A percentile compares a stretch with the other conserved stretches of the same genome.
phyloP scores from a whole-genome alignment of 2,888 invertebrate genomes.

The Mantis religiosa region DNA sequence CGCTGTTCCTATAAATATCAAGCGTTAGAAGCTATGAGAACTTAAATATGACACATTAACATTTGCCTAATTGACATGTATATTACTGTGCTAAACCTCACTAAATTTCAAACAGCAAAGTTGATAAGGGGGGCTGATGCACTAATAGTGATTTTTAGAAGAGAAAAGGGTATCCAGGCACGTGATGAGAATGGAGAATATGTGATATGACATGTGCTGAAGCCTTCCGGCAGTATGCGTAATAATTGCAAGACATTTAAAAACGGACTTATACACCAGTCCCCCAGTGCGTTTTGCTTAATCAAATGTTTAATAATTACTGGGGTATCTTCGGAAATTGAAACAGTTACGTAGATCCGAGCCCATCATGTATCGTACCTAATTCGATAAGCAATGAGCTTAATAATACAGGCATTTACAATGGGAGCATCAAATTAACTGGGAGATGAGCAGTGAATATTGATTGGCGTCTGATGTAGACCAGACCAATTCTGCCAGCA shows the following conservation, averaged over 20 bases:
- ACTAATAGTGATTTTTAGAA: too few relatives aligned
- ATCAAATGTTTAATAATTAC: not conserved
- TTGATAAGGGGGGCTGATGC: too few relatives aligned
- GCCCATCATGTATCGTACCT: not conserved
- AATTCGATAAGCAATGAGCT: not conserved
- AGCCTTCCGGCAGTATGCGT: not conserved
- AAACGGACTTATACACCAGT: not conserved
- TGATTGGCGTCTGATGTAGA: not conserved
- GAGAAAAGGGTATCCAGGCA: too few relatives aligned
- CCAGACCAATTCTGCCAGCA: not conserved
- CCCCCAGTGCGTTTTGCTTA: not conserved
- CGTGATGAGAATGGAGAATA: not conserved
- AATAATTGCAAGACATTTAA: not conserved
- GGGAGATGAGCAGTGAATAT: not conserved
- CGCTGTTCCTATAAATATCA: too few relatives aligned
- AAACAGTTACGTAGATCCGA: not conserved
- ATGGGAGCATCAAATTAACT: not conserved
- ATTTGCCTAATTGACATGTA: too few relatives aligned
- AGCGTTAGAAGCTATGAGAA: too few relatives aligned
- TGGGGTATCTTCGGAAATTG: not conserved
- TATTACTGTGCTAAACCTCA: too few relatives aligned
- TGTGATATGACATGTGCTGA: not conserved
- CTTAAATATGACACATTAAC: too few relatives aligned
- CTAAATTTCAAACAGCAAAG: too few relatives aligned
- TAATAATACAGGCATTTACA: not conserved